Conservation (phyloP, 2,888 invertebrate genomes). For the Psylliodes chrysocephalus region DNA sequence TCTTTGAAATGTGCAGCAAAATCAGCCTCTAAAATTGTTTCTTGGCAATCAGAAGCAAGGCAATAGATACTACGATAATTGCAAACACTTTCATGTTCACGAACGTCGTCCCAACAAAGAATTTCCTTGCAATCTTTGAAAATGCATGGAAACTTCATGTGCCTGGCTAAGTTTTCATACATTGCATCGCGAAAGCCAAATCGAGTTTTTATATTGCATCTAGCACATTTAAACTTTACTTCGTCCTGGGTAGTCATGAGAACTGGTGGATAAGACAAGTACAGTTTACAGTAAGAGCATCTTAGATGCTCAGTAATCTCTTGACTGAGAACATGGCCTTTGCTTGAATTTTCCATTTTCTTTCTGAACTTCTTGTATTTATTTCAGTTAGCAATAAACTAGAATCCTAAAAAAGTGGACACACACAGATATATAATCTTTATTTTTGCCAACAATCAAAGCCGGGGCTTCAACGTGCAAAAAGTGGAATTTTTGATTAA, state of each 20-base stretch:
- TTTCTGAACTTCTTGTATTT: not conserved
- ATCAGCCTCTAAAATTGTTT: constrained; percentile 20
- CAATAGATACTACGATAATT: constrained; percentile 31
- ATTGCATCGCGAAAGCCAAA: constrained; percentile 29
- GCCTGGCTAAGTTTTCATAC: constrained; percentile 40
- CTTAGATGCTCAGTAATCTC: constrained; percentile 28
- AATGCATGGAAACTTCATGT: constrained; percentile 42
- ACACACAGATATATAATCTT: not conserved
- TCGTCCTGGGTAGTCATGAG: constrained; percentile 39
- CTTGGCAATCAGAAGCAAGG: constrained; percentile 31
- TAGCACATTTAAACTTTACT: constrained; percentile 38
- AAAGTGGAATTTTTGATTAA: too few species aligned
- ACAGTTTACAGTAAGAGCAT: constrained; percentile 35
- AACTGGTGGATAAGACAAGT: constrained; percentile 37
- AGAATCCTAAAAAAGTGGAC: not conserved
- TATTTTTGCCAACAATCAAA: not conserved
- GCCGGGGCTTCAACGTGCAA: not conserved
- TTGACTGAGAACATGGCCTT: constrained; percentile 20
- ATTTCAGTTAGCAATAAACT: not conserved
- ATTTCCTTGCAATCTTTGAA: constrained; percentile 33
- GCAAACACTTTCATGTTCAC: constrained; percentile 36
- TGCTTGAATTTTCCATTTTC: constrained; percentile 12
- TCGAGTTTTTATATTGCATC: constrained; percentile 37
- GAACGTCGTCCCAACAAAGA: constrained; percentile 32
- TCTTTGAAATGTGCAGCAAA: constrained; percentile 36